These are phyloP conservation scores for Leptinotarsa rubiginosa DNA, from an alignment of 2,888 invertebrate species.

Conservation along the genomic window DNA sequence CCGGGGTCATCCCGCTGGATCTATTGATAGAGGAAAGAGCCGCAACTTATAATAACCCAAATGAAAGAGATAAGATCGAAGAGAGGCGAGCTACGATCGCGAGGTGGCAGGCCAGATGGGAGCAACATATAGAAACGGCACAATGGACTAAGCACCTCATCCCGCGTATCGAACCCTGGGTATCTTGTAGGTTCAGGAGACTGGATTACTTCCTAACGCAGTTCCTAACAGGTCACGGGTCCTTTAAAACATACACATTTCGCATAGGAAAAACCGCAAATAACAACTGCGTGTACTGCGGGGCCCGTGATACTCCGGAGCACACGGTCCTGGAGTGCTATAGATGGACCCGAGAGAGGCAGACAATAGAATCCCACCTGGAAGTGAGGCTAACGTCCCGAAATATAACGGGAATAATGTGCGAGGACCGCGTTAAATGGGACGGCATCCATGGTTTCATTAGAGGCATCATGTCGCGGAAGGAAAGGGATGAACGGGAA, in stretches of 20 bases:
- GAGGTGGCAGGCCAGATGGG: constrained; percentile 10
- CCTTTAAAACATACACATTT: not conserved
- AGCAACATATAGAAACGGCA: not conserved
- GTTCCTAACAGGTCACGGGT: constrained; percentile 4
- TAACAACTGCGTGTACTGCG: constrained; percentile 1
- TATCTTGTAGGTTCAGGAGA: not conserved
- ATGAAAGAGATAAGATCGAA: too few relatives aligned
- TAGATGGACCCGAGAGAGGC: too few relatives aligned
- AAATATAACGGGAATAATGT: not conserved
- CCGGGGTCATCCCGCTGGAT: constrained; percentile 5
- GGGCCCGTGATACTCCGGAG: too few relatives aligned
- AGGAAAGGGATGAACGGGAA: not conserved
- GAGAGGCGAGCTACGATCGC: not conserved
- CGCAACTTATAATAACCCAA: too few relatives aligned
- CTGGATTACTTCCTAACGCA: constrained; percentile 1
- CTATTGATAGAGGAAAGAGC: constrained; percentile 13
- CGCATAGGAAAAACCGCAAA: not conserved
- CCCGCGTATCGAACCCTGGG: not conserved
- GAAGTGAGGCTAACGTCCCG: too few relatives aligned
- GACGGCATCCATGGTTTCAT: not conserved
- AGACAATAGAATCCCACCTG: too few relatives aligned
- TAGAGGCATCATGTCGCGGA: not conserved
- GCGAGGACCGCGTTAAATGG: not conserved
- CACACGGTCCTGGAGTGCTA: too few relatives aligned
- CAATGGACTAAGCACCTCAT: constrained; percentile 23